phyloP scores from a whole-genome alignment of 1,140 invertebrate species.

The Ladona fulva region DNA sequence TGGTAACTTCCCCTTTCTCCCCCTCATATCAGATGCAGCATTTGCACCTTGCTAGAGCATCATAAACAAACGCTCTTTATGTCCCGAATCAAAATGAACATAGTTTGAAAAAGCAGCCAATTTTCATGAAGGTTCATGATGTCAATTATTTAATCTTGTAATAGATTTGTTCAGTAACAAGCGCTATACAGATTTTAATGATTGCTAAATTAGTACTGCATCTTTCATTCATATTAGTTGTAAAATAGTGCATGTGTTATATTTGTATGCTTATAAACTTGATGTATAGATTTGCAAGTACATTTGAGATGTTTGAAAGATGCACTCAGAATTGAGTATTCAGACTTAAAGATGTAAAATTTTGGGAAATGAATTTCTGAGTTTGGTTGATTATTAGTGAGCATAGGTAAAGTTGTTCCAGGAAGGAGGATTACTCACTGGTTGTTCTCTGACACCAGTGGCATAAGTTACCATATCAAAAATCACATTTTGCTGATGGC shows the following conservation, averaged over 20 bases:
- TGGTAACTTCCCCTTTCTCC: background rate
- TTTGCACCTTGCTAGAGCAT: slow-evolving; percentile 4
- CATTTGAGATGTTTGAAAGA: background rate
- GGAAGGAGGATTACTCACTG: background rate
- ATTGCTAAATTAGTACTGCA: background rate
- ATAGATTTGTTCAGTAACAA: background rate
- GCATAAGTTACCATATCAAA: slow-evolving; percentile 1
- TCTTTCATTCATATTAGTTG: background rate
- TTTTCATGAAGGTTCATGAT: slow-evolving; percentile 7
- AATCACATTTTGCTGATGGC: slow-evolving; percentile 2
- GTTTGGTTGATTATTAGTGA: background rate
- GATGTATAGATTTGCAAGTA: background rate
- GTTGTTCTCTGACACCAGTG: background rate
- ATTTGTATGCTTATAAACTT: slow-evolving; percentile 8
- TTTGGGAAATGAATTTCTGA: background rate
- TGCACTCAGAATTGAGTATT: background rate
- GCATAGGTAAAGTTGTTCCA: slow-evolving; percentile 2
- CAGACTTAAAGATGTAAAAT: background rate
- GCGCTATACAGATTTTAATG: background rate
- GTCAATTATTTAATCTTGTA: background rate
- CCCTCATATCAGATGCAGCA: background rate
- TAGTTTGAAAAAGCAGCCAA: background rate
- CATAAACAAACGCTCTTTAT: background rate
- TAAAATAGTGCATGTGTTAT: background rate
- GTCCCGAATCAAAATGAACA: background rate